Evolutionary conservation across 2,113 vertebrate species (phyloP), one percentile per base, ranked within the genome.

Genomic region (Brachionichthys hirsutus): DNA sequence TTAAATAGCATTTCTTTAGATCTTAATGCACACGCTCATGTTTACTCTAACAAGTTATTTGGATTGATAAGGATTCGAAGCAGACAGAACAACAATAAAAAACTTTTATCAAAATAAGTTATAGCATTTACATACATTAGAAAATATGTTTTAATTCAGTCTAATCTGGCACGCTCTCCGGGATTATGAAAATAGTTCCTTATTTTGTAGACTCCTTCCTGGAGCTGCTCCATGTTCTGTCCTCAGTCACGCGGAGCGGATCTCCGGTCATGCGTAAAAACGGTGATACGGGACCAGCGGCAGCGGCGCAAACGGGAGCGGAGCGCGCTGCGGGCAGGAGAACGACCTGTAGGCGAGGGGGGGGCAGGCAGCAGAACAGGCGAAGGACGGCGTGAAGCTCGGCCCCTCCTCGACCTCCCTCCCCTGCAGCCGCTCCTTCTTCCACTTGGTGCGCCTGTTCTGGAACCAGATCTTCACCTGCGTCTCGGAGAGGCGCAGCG

Each of bases 401-500:
- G 54, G 68, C 7, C 85, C 82, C 40, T 86, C 80, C 15, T 84
- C 72, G 1, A 17, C 51, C 47, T 70, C 79, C 1, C 34, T 72
- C 17, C 53, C 80, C 30, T 49, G 81, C 54, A 61, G 45, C 3
- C 53, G 62, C 61, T 91, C 91, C 77, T 91, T 92, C 81, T 91
- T 92, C 92, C 92, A 91, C 72, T 92, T 92, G 45, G 91, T 92
- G 49, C 90, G 88, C 1, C 92, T 50, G 86, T 92, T 92, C 84
- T 92, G 92, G 35, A 92, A 92, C 92, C 92, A 92, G 78, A 92
- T 92, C 81, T 92, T 92, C 14, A 92, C 90, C 80, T 92, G 92
- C 0, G 89, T 92, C 77, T 92, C 87, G 11, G 91, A 89, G 12
- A 92, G 86, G 15, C 49, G 54, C 20, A 92, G 83, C 3, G 82